Percentiles rank a stretch among this genome's conserved stretches.
Conservation (phyloP, 2,797 vertebrate species). For the Furcifer pardalis region DNA sequence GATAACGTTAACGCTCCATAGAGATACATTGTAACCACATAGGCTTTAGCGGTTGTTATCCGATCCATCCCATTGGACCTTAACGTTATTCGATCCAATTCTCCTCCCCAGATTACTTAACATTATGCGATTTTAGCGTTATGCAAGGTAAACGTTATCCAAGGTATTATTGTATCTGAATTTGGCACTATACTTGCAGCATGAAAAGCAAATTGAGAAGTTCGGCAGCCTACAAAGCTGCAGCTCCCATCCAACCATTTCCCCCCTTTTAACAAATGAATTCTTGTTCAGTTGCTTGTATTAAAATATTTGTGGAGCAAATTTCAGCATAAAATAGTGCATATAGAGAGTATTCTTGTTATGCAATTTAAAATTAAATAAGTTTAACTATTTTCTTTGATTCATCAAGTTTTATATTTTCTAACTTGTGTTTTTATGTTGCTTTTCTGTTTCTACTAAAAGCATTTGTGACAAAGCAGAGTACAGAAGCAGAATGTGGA, state of each 20-base stretch:
- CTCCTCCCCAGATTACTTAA: no score
- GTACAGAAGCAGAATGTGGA: conserved; percentile 22
- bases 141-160: no score
- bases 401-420: conserved; percentile 18
- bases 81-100: no score
- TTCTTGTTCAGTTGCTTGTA: conserved; percentile 59
- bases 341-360: neutral
- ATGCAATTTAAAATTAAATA: conserved; percentile 22
- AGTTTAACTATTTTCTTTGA: conserved; percentile 40
- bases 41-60: no score
- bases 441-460: neutral
- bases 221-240: conserved; percentile 45
- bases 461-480: conserved; percentile 6
- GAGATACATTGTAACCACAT: no score
- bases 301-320: conserved; percentile 13
- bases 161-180: no score
- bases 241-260: conserved; percentile 60
- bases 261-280: conserved; percentile 52
- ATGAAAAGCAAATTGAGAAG: conserved; percentile 70
- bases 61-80: no score
- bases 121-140: no score
- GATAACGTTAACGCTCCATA: no score
- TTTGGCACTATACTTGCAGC: conserved; percentile 62
- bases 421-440: neutral
- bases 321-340: conserved; percentile 50